phyloP scores from a whole-genome alignment of 2,797 vertebrate genomes.

The Pseudopleuronectes americanus region DNA sequence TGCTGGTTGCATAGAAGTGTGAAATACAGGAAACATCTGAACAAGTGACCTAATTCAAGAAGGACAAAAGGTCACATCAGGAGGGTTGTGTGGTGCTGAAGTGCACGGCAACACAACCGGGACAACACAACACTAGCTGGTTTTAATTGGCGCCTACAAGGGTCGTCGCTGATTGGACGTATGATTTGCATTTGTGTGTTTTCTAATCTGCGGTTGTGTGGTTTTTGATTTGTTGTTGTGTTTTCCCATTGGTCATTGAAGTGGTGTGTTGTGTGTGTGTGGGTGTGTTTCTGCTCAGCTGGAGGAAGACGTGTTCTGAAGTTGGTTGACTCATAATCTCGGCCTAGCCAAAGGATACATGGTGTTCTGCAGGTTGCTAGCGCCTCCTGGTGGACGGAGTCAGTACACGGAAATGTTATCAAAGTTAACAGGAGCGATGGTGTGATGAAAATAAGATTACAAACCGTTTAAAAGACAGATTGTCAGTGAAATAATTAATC shows the following conservation, averaged over 20 bases:
- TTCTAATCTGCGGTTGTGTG: no score
- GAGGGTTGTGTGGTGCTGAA: no score
- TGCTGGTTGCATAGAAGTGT: constrained; percentile 19
- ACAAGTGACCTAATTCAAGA: neutral
- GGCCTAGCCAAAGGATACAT: constrained; percentile 34
- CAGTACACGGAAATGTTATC: neutral
- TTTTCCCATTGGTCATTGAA: no score
- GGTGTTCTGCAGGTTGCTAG: constrained; percentile 19
- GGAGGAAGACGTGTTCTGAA: constrained; percentile 47
- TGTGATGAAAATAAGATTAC: no score
- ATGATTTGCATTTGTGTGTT: no score
- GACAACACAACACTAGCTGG: no score
- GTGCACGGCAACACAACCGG: no score
- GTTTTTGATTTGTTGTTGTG: no score
- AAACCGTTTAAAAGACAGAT: neutral
- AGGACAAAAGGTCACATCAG: neutral
- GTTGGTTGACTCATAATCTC: constrained; percentile 62
- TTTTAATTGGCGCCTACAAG: no score
- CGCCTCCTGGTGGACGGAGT: constrained; percentile 61
- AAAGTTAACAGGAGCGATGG: neutral
- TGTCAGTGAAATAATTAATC: no score
- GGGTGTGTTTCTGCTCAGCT: constrained; percentile 12
- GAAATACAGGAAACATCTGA: constrained; percentile 16
- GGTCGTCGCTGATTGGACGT: no score
- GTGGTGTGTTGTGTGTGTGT: neutral